These are phyloP conservation scores for Thereva nobilitata DNA, from an alignment of 2,888 invertebrate genomes.

Conservation along the genomic window DNA sequence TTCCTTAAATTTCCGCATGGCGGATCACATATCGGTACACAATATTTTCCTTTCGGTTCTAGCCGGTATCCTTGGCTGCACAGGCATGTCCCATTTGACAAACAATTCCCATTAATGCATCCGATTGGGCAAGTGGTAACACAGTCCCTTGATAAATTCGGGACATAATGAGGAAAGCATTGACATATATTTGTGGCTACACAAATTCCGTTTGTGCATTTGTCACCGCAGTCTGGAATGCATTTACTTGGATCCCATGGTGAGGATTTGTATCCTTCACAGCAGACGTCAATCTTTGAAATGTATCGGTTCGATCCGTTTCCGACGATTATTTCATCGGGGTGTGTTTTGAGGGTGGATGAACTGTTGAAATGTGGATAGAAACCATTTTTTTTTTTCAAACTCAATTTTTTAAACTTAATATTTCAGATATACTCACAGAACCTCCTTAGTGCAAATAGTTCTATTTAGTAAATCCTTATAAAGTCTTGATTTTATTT, in stretches of 20 bases:
- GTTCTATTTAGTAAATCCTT: too few relatives aligned
- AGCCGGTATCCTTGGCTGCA: slow-evolving; percentile 64
- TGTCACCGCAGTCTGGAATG: slow-evolving; percentile 48
- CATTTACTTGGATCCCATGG: slow-evolving; percentile 59
- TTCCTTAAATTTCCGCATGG: slow-evolving; percentile 12
- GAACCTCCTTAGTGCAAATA: neutral
- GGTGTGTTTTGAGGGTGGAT: slow-evolving; percentile 15
- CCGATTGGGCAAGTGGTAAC: slow-evolving; percentile 37
- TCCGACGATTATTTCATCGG: neutral
- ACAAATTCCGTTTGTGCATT: slow-evolving; percentile 58
- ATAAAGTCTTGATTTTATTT: too few relatives aligned
- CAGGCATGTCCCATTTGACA: slow-evolving; percentile 61
- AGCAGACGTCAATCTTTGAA: slow-evolving; percentile 57
- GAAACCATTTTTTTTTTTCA: neutral
- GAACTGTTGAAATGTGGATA: neutral
- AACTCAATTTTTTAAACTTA: neutral
- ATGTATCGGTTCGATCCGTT: slow-evolving; percentile 5
- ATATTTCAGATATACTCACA: neutral
- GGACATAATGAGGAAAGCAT: slow-evolving; percentile 56
- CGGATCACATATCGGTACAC: slow-evolving; percentile 60
- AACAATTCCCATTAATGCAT: slow-evolving; percentile 65
- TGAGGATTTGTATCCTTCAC: slow-evolving; percentile 66
- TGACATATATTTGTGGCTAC: slow-evolving; percentile 60
- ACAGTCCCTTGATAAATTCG: slow-evolving; percentile 30
- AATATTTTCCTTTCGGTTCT: slow-evolving; percentile 61